Evolutionary conservation across 2,113 vertebrate species (phyloP), one percentile per base, ranked within the genome.

Genomic region (Rhabdornis inornatus): DNA sequence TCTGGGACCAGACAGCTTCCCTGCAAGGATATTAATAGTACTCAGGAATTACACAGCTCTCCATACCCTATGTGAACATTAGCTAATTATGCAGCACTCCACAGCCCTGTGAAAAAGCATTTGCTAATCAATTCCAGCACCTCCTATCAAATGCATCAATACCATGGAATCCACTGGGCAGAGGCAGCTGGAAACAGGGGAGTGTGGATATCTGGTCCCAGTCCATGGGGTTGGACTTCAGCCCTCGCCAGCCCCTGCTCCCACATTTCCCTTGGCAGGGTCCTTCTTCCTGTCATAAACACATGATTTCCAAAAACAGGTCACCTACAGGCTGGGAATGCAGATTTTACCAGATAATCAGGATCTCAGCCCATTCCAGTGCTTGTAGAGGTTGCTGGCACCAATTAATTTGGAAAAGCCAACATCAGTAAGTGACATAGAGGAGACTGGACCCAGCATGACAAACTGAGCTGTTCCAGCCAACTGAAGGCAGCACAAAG

Each of bases 61-160:
- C 80, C 61, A 89, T 84, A 68, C 42, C 49, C 81, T 35, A 25
- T 47, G 87, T 80, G 85, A 91, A 70, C 92, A 71, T 94, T 78
- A 92, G 72, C 76, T 89, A 89, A 94, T 90, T 87, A 39, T 44
- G 27, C 16, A 69, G 66, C 25, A 53, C 78, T 96, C 82, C 87
- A 75, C 83, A 76, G 78, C 52, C 65, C 87, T 5, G 47, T 79
- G 81, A 68, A 85, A 52, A 92, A 82, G 77, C 76, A 44, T 65
- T 47, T 92, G n/a, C 75, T 69, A 61, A 92, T 92, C 64, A 80
- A 22, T 91, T 82, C 84, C 63, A 63, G 75, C 68, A 55, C 22
- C 45, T 52, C 37, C 83, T 64, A n/a, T 69, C 49, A 60, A 64
- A 89, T 65, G 33, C 20, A 84, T 76, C 91, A 50, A 6, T 80